phyloP scores from a whole-genome alignment of 2,888 invertebrate genomes.

The Argyresthia goedartella region DNA sequence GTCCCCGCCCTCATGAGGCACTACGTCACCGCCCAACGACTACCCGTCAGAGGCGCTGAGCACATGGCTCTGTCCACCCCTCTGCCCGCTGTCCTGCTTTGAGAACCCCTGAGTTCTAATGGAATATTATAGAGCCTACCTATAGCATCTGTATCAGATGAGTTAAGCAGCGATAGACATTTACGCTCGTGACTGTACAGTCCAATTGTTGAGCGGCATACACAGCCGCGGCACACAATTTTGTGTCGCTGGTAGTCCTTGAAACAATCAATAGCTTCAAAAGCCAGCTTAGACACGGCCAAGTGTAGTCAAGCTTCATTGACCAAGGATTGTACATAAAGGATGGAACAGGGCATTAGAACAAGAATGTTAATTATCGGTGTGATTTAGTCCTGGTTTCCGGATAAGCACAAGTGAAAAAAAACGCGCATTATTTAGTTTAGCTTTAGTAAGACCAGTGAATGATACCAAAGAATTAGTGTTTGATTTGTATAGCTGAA shows the following conservation, averaged over 20 bases:
- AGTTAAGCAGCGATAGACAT: too few relatives aligned
- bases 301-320: too few relatives aligned
- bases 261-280: too few relatives aligned
- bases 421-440: conserved; percentile 18
- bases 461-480: conserved; percentile 61
- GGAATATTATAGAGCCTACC: not conserved
- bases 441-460: conserved; percentile 47
- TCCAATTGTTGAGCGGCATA: too few relatives aligned
- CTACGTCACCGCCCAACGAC: conserved; percentile 88
- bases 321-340: conserved; percentile 2
- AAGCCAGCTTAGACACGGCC: not conserved
- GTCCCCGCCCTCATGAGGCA: conserved; percentile 97
- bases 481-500: conserved; percentile 24
- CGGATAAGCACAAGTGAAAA: conserved; percentile 26
- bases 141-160: too few relatives aligned
- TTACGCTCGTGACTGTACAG: too few relatives aligned
- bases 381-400: conserved; percentile 26
- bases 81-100: conserved; percentile 85
- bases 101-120: conserved; percentile 29
- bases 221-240: too few relatives aligned
- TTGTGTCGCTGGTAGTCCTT: too few relatives aligned
- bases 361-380: conserved; percentile 19
- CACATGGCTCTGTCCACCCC: conserved; percentile 96
- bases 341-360: conserved; percentile 12
- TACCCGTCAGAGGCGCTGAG: conserved; percentile 95